phyloP scores from a whole-genome alignment of 92 coral and sea anemone species.

The Parazoanthus darwini region DNA sequence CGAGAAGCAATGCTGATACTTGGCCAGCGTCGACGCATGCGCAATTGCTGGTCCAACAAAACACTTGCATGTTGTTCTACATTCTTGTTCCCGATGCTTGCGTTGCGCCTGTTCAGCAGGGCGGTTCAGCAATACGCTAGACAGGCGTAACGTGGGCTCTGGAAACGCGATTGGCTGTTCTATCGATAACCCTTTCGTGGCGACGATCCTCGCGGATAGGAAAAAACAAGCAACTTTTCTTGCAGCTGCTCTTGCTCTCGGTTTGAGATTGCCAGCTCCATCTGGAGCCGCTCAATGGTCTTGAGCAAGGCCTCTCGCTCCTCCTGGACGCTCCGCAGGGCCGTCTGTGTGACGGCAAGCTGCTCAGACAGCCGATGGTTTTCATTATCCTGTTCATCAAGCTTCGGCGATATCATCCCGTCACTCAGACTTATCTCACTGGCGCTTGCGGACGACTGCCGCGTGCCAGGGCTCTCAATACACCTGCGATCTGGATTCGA shows the following conservation, averaged over 20 bases:
- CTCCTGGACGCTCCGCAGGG: conserved; percentile 73
- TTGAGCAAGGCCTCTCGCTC: conserved; percentile 87
- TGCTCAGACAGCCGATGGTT: conserved; percentile 81
- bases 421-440: conserved; percentile 78
- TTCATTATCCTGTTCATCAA: conserved; percentile 68
- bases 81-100: too few species aligned
- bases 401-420: conserved; percentile 67
- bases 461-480: conserved; percentile 57
- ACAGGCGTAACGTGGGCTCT: too few species aligned
- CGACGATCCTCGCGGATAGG: conserved; percentile 29
- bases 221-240: conserved; percentile 47
- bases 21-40: background rate
- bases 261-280: conserved; percentile 85
- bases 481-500: conserved; percentile 36
- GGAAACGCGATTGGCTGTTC: background rate
- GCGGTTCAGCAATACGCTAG: background rate
- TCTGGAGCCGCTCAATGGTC: conserved; percentile 85
- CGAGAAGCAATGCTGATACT: too few species aligned
- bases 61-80: too few species aligned
- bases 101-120: background rate
- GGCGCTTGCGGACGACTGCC: conserved; percentile 63
- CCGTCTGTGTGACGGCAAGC: conserved; percentile 84
- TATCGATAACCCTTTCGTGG: conserved; percentile 26
- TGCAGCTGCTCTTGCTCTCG: conserved; percentile 92
- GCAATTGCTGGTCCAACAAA: background rate